Evolutionary conservation across 2,797 vertebrate genomes (phyloP).

Genomic region (Jordanella pulchra): DNA sequence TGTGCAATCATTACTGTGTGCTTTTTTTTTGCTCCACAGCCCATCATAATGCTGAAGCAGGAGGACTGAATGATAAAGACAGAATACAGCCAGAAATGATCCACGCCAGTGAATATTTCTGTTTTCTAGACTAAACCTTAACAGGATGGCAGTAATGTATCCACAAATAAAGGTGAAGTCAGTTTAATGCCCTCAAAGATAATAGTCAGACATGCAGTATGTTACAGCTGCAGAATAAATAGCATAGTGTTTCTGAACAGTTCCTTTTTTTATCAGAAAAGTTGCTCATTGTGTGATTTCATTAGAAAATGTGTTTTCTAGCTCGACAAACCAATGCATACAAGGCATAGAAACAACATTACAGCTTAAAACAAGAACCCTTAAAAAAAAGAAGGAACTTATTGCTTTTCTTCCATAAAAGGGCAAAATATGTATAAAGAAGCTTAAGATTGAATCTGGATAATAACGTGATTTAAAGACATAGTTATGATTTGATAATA

Average conservation of each 20-base stretch:
- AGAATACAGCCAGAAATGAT: neutral
- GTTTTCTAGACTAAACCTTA: neutral
- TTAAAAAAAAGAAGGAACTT: neutral
- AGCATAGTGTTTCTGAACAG: neutral
- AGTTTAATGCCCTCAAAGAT: neutral
- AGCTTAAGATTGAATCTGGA: neutral
- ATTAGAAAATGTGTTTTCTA: neutral
- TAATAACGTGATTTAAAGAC: neutral
- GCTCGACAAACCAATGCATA: too few species aligned
- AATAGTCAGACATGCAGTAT: neutral
- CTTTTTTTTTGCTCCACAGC: slow-evolving; percentile 56
- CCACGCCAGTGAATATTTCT: neutral
- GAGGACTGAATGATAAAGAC: slow-evolving; percentile 36
- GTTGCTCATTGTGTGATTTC: neutral
- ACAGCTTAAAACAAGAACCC: too few species aligned
- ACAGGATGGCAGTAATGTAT: neutral
- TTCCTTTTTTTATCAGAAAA: neutral
- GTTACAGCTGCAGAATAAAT: neutral
- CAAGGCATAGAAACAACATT: neutral
- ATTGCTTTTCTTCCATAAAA: neutral
- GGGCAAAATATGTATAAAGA: neutral
- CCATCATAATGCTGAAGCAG: slow-evolving; percentile 72
- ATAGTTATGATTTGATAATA: neutral
- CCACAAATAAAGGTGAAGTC: neutral
- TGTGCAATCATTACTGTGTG: neutral